Conservation (phyloP, 2,888 invertebrate species). For the Drosophila mercatorum region DNA sequence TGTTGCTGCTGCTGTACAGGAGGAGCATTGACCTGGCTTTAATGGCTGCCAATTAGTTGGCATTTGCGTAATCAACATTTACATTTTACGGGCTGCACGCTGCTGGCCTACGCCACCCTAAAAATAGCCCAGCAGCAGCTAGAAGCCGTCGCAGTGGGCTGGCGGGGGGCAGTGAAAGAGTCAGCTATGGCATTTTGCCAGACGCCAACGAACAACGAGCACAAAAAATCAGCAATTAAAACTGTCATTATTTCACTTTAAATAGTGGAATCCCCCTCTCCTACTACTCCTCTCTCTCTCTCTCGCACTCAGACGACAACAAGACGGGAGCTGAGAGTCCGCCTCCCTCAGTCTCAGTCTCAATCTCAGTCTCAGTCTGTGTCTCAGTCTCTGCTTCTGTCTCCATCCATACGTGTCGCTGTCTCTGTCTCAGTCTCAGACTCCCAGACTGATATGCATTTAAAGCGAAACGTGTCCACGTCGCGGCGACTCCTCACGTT, state of each 20-base stretch:
- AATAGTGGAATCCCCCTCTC: slow-evolving; percentile 47
- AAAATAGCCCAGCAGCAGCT: slow-evolving; percentile 43
- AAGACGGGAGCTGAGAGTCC: slow-evolving; percentile 16
- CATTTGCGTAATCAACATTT: slow-evolving; percentile 75
- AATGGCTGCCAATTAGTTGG: slow-evolving; percentile 74
- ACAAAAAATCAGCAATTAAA: slow-evolving; percentile 71
- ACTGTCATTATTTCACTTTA: slow-evolving; percentile 79
- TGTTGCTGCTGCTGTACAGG: slow-evolving; percentile 24
- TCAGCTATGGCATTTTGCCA: slow-evolving; percentile 58
- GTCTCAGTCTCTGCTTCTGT: background rate
- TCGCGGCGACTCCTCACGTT: slow-evolving; percentile 67
- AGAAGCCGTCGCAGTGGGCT: background rate
- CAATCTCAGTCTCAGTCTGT: background rate
- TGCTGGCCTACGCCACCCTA: slow-evolving; percentile 49
- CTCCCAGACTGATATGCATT: slow-evolving; percentile 74
- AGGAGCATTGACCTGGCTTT: slow-evolving; percentile 60
- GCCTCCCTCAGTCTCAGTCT: background rate
- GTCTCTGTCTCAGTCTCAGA: slow-evolving; percentile 20
- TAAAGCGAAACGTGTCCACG: slow-evolving; percentile 77
- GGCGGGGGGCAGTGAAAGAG: slow-evolving; percentile 31
- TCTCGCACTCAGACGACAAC: slow-evolving; percentile 6
- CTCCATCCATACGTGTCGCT: slow-evolving; percentile 16
- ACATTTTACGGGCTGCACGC: slow-evolving; percentile 48
- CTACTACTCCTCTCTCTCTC: background rate
- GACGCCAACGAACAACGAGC: slow-evolving; percentile 71